A percentile compares a stretch with the other conserved stretches of the same genome.
phyloP scores from a whole-genome alignment of 2,888 invertebrate species.

The Polydrusus pterygomalis region DNA sequence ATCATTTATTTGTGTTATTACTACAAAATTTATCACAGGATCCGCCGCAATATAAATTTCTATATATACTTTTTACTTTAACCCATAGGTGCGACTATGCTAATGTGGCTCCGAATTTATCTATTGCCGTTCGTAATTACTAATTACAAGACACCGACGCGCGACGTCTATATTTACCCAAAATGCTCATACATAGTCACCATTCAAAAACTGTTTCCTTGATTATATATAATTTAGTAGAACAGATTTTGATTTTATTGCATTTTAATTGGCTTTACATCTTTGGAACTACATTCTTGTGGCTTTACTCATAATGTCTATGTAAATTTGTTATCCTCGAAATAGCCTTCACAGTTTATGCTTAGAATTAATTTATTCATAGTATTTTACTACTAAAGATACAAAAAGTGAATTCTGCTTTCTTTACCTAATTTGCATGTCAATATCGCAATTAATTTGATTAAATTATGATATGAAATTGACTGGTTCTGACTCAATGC shows the following conservation, averaged over 20 bases:
- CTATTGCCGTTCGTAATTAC: constrained; percentile 23
- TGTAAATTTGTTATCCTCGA: constrained; percentile 40
- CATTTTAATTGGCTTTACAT: constrained; percentile 52
- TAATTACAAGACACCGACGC: constrained; percentile 32
- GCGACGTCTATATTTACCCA: constrained; percentile 24
- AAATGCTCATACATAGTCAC: constrained; percentile 38
- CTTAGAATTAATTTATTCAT: constrained; percentile 39
- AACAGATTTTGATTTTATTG: constrained; percentile 51
- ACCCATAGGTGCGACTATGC: constrained; percentile 23
- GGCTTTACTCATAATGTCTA: constrained; percentile 49
- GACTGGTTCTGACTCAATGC: neutral
- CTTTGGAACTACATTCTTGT: constrained; percentile 48
- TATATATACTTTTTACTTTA: neutral
- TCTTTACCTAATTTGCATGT: constrained; percentile 48
- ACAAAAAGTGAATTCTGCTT: constrained; percentile 41
- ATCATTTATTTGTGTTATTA: too few species aligned
- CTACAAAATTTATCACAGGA: too few species aligned
- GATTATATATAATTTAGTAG: constrained; percentile 51
- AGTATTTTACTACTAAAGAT: constrained; percentile 36
- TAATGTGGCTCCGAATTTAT: constrained; percentile 22
- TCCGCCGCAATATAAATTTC: neutral
- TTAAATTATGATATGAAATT: neutral
- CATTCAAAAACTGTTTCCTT: constrained; percentile 23
- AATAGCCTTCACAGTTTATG: constrained; percentile 40
- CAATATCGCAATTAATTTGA: constrained; percentile 8